Base-by-base conservation (phyloP, 2,888 invertebrate species). In the Agelastica alni region DNA sequence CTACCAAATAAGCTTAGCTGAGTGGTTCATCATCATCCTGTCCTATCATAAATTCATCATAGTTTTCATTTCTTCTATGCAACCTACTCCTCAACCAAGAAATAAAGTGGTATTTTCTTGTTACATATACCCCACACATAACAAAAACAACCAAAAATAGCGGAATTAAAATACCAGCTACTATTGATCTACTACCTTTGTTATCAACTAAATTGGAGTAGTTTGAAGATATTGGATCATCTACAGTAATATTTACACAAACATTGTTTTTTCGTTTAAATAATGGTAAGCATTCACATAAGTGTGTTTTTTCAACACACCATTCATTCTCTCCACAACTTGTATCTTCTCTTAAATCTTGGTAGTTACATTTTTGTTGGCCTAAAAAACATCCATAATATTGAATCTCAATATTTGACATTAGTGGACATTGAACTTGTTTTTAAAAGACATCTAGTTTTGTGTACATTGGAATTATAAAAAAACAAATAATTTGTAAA, bases 1-100 rank as follows among this genome's bases (percentile, higher is more conserved):
- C 20, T 39, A 36, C 32, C 45, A 36, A 20, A n/a, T 12, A 32
- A 14, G 43, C 31, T 48, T 48, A 53, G 12, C 48, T 34, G 10
- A 56, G 47, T 26, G 55, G 55, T 43, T 56, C 55, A 62, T 77
- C 77, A 46, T 70, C 58, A 62, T 77, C 76, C 56, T 74, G 73
- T 4, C 77, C 77, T 58, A 77, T 77, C 76, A 77, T 77, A 53
- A 77, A 76, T 61, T 77, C 77, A 64, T 77, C 77, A 59, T 77
- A 77, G 58, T 69, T 75, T 56, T 66, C 69, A 56, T 70, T 70
- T 67, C 75, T 73, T 68, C 72, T 71, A 63, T 66, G 68, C 30
- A 76, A 60, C 60, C 73, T 76, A 51, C 65, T 72, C 51, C 73
- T 67, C 22, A 76, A 52, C 74, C 73, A 74, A 44, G 64, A 64